Evolutionary conservation across 2,797 vertebrate genomes (phyloP).

Genomic region (Triplophysa bombifrons): DNA sequence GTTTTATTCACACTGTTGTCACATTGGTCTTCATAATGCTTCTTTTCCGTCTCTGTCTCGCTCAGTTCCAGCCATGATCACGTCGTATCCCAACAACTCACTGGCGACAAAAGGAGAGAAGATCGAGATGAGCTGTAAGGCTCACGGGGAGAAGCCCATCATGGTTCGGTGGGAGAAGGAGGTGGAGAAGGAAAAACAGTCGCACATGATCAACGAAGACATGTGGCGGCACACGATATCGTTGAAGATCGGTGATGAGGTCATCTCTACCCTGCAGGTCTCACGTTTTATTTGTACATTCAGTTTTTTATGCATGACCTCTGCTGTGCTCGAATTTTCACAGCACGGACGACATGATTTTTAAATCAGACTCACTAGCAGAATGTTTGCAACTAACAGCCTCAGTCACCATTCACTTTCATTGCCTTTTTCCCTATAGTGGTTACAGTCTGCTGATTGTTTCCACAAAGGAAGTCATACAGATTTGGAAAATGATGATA

Average conservation of each 20-base stretch:
- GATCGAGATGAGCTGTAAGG: constrained; percentile 95
- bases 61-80: constrained; percentile 97
- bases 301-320: neutral
- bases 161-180: constrained; percentile 99
- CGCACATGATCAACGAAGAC: constrained; percentile 87
- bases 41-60: neutral
- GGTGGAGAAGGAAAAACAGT: constrained; percentile 88
- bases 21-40: neutral
- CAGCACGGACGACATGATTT: no score
- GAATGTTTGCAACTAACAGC: no score
- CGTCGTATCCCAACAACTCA: constrained; percentile 95
- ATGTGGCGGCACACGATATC: constrained; percentile 93
- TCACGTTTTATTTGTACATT: neutral
- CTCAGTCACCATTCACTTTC: no score
- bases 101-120: constrained; percentile 96
- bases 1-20: neutral
- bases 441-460: no score
- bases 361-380: no score
- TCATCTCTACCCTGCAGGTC: constrained; percentile 94
- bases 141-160: constrained; percentile 95
- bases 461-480: no score
- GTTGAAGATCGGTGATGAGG: constrained; percentile 93
- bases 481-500: no score
- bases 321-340: neutral
- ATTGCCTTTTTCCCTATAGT: no score